Conservation (phyloP, 2,888 invertebrate species). For the Linnaemya vulpina region DNA sequence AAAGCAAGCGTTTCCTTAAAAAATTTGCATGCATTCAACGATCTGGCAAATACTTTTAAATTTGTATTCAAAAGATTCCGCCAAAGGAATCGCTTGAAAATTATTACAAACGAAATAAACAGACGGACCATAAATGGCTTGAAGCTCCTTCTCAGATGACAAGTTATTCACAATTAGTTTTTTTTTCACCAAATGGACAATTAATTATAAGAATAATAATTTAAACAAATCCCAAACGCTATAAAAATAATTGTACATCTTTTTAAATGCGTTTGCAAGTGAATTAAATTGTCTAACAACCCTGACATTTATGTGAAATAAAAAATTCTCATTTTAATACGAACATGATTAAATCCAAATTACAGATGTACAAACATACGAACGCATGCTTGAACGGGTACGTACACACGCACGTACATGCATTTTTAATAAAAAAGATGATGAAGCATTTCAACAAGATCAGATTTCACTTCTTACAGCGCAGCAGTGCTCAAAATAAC, state of each 20-base stretch:
- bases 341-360: background rate
- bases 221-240: background rate
- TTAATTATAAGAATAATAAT: constrained; percentile 13
- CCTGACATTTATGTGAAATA: constrained; percentile 1
- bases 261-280: background rate
- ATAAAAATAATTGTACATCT: constrained; percentile 13
- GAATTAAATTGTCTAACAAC: constrained; percentile 6
- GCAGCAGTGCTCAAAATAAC: no score
- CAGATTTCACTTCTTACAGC: no score
- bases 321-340: background rate
- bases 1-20: background rate
- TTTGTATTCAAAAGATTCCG: constrained; percentile 4
- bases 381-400: no score
- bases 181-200: constrained; percentile 7
- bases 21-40: constrained; percentile 36
- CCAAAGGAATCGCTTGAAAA: background rate
- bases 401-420: no score
- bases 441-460: no score
- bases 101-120: constrained; percentile 17
- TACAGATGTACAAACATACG: background rate
- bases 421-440: no score
- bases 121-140: constrained; percentile 34
- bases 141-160: constrained; percentile 29
- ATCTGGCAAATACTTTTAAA: background rate
- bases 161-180: constrained; percentile 39